Base-by-base conservation (phyloP, 1,140 invertebrate species). In the Drosophila rufa region DNA sequence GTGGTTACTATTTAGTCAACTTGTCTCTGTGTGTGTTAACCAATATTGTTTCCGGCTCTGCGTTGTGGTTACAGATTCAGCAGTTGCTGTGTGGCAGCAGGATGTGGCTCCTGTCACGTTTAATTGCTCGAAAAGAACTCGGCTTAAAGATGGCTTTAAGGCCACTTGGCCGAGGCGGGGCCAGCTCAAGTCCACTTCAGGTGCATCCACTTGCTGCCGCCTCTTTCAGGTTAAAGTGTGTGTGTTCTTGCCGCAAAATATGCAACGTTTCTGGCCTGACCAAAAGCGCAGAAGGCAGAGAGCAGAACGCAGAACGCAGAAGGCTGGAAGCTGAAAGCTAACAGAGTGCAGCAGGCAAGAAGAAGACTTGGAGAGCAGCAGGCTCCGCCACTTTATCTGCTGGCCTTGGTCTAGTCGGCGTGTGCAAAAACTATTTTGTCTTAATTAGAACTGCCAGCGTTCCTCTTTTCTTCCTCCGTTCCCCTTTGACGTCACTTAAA, bases 401-500 rank as follows among this genome's bases (percentile, higher is more conserved):
- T 47, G 64, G 68, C 73, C 62, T 76, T 70, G 67, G 43, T 40
- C 48, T 43, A 22, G 53, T 19, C 36, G 53, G 19, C 53, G 53
- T 40, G 53, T 38, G 9, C 33, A 36, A 33, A 56, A 65, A 75
- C 71, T 75, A 70, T 67, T 89, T 78, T 75, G 68, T 90, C 80
- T 87, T 80, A 82, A 87, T 87, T 87, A 89, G 64, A 64, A 58
- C 55, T 53, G 50, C 36, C 71, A 42, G 7, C 62, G 33, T 15
- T 12, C 19, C 38, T 27, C 25, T 25, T 7, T 56, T 36, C 45
- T 48, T n/a, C 14, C 27, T 50, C 30, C 33, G 40, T 55, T 46
- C n/a, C 38, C 48, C 62, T 80, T 56, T 87, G 84, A 87, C 84
- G 84, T 87, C 83, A 87, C 30, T 36, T 75, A 70, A 83, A 58